Evolutionary conservation across 1,140 invertebrate genomes (phyloP), one percentile per base, ranked within the genome.

Genomic region (Babylonia areolata): DNA sequence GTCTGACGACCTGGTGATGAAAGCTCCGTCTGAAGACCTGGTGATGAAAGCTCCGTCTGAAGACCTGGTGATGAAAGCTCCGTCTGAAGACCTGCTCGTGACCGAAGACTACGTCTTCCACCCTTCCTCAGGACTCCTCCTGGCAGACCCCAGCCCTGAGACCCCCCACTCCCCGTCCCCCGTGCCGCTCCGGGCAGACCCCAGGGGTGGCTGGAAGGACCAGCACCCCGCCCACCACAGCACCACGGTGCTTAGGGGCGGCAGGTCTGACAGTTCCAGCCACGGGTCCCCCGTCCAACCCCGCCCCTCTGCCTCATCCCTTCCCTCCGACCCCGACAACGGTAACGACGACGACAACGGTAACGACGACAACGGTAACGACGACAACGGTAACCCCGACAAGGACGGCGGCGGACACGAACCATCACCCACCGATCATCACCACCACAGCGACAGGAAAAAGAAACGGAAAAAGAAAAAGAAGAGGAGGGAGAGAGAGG

Each of bases 401-500:
- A 79, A 79, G 77, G 40, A 80, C n/a, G n/a, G n/a, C n/a, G n/a
- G n/a, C n/a, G n/a, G n/a, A n/a, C n/a, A n/a, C n/a, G n/a, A n/a
- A n/a, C n/a, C n/a, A n/a, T n/a, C n/a, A n/a, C n/a, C n/a, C n/a
- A n/a, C n/a, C n/a, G n/a, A n/a, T n/a, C n/a, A n/a, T n/a, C n/a
- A n/a, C n/a, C n/a, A n/a, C n/a, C n/a, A n/a, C n/a, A n/a, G n/a
- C n/a, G n/a, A n/a, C 23, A 80, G 40, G 33, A 80, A 54, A 23
- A 80, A 80, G 78, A 80, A 64, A 64, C 58, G 33, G n/a, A 80
- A 80, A 54, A 80, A 80, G 42, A 80, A 80, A 58, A 51, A 54
- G 78, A 80, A 80, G 33, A 80, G 33, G 31, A 80, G 40, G 31
- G n/a, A 79, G 17, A 80, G n/a, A n/a, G n/a, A n/a, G n/a, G n/a